A percentile compares a stretch with the other conserved stretches of the same genome.
Evolutionary conservation across 2,113 vertebrate species (phyloP).

Genomic region (Galeopterus variegatus): DNA sequence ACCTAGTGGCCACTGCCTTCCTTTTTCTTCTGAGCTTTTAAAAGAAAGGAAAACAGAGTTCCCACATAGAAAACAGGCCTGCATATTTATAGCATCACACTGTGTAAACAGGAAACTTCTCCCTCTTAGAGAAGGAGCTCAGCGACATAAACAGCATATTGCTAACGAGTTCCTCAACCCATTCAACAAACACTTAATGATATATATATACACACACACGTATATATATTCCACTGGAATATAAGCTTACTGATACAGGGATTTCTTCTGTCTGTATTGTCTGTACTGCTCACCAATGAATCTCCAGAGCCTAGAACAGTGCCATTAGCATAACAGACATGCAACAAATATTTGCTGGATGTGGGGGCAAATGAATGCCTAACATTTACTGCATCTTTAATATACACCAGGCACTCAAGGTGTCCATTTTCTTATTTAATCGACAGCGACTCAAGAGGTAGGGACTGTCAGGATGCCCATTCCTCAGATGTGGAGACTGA

Average conservation of each 20-base stretch:
- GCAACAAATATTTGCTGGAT: neutral
- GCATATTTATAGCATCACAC: slow-evolving; percentile 74
- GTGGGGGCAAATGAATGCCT: neutral
- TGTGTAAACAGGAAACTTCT: slow-evolving; percentile 78
- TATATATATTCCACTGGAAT: neutral
- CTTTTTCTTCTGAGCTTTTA: slow-evolving; percentile 7
- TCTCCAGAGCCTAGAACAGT: neutral
- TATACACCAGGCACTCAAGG: neutral
- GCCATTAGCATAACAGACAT: neutral
- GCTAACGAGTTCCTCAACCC: slow-evolving; percentile 41
- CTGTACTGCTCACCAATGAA: neutral
- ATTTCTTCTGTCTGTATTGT: slow-evolving; percentile 32
- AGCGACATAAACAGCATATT: slow-evolving; percentile 68
- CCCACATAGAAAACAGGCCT: slow-evolving; percentile 54
- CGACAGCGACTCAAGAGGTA: neutral
- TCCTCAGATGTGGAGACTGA: slow-evolving; percentile 19
- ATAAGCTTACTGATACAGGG: neutral
- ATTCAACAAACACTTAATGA: slow-evolving; percentile 44
- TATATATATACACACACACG: neutral
- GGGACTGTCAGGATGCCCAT: neutral
- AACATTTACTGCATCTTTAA: neutral
- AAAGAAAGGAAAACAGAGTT: slow-evolving; percentile 51
- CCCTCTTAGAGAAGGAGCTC: slow-evolving; percentile 66
- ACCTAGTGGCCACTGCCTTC: slow-evolving; percentile 71
- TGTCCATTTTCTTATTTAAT: neutral